Evolutionary conservation across 2,113 vertebrate species (phyloP).

Genomic region (Xerus inauris): DNA sequence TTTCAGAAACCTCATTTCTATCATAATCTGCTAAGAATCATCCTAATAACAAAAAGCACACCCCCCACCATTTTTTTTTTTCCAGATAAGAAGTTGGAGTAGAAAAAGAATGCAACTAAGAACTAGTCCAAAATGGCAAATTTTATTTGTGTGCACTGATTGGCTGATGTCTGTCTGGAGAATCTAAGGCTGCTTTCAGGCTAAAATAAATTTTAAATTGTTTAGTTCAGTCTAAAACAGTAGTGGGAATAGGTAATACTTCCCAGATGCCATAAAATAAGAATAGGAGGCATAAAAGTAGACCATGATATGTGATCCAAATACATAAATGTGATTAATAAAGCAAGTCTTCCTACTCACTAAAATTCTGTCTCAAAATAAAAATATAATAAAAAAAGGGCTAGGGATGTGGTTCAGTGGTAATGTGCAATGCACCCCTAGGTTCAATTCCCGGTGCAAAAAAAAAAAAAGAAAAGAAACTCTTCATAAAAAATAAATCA

Average conservation of each 20-base stretch:
- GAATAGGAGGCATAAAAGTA: neutral
- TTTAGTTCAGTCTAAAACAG: neutral
- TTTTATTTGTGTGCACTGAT: neutral
- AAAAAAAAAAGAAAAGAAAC: neutral
- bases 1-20: conserved; percentile 51
- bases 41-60: neutral
- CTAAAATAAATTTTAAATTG: neutral
- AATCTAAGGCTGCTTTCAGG: neutral
- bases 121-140: neutral
- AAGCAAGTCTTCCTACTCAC: neutral
- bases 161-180: neutral
- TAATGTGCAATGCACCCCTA: too few relatives aligned
- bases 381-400: too few relatives aligned
- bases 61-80: too few relatives aligned
- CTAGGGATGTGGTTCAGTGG: too few relatives aligned
- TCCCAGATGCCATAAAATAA: neutral
- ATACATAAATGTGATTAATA: conserved; percentile 4
- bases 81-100: neutral
- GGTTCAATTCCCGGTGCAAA: too few relatives aligned
- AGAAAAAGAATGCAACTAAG: conserved; percentile 26
- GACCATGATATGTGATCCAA: neutral
- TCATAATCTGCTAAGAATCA: neutral
- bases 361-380: too few relatives aligned
- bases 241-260: neutral
- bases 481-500: neutral